These are phyloP conservation scores for Ranitomeya imitator DNA, from an alignment of 2,113 vertebrate species.

Conservation along the genomic window DNA sequence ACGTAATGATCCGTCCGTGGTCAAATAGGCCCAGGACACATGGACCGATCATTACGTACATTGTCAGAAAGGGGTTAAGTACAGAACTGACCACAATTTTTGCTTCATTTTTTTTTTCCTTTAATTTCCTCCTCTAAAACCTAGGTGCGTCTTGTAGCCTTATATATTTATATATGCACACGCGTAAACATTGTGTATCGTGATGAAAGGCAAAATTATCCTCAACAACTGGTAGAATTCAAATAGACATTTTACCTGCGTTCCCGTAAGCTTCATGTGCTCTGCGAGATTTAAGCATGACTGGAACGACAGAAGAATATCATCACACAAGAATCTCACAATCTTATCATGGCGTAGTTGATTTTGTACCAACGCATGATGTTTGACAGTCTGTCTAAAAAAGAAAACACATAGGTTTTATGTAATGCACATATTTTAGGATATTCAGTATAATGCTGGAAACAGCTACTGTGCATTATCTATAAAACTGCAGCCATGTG, in stretches of 20 bases:
- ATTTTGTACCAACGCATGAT: constrained; percentile 81
- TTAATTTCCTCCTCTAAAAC: too few relatives aligned
- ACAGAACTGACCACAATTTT: too few relatives aligned
- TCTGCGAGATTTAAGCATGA: constrained; percentile 84
- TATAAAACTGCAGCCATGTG: too few relatives aligned
- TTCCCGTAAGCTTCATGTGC: constrained; percentile 73
- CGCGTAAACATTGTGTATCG: neutral
- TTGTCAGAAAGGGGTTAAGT: too few relatives aligned
- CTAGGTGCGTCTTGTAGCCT: too few relatives aligned
- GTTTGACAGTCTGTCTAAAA: constrained; percentile 85
- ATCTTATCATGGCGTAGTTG: constrained; percentile 85
- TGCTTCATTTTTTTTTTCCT: too few relatives aligned
- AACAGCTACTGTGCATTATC: too few relatives aligned
- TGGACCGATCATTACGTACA: too few relatives aligned
- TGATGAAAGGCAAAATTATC: neutral
- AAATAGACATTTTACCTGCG: constrained; percentile 63
- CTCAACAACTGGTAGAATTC: neutral
- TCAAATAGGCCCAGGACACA: too few relatives aligned
- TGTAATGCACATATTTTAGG: neutral
- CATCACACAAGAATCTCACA: constrained; percentile 79
- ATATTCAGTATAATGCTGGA: neutral
- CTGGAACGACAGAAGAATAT: constrained; percentile 79
- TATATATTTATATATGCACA: neutral
- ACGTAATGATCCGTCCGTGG: too few relatives aligned
- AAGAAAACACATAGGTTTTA: neutral